phyloP scores from a whole-genome alignment of 1,140 invertebrate species.

The Dermatophagoides farinae region DNA sequence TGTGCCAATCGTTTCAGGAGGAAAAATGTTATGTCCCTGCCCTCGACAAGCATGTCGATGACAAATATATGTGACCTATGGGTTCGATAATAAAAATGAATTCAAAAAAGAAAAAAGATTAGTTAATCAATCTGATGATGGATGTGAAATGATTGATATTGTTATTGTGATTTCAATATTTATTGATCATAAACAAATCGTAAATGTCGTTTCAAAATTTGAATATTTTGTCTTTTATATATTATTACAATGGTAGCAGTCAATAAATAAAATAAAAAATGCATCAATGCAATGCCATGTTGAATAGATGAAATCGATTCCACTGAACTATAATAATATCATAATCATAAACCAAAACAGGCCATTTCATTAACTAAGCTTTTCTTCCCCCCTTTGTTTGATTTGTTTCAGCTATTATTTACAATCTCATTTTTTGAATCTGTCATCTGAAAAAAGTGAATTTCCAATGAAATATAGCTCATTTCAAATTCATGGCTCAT shows the following conservation, averaged over 20 bases:
- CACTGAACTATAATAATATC: too few relatives aligned
- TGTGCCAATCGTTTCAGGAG: neutral
- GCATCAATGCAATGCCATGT: neutral
- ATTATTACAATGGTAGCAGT: neutral
- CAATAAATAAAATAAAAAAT: neutral
- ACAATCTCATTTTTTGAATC: too few relatives aligned
- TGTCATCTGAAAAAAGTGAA: too few relatives aligned
- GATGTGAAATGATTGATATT: neutral
- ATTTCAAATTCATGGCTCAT: too few relatives aligned
- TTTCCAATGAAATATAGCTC: too few relatives aligned
- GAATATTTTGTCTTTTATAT: neutral
- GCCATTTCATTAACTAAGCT: too few relatives aligned
- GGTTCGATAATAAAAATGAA: neutral
- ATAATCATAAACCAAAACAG: too few relatives aligned
- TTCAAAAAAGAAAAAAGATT: neutral
- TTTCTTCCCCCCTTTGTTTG: too few relatives aligned
- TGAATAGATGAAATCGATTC: too few relatives aligned
- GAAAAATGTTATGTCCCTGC: constrained; percentile 1
- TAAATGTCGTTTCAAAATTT: neutral
- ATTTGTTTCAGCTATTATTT: too few relatives aligned
- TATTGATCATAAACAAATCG: neutral
- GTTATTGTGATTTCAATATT: neutral
- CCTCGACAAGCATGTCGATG: constrained; percentile 11
- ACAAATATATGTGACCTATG: constrained; percentile 3
- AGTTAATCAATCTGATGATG: neutral